Evolutionary conservation across 2,113 vertebrate genomes (phyloP), one percentile per base, ranked within the genome.

Genomic region (Nannospalax galili): DNA sequence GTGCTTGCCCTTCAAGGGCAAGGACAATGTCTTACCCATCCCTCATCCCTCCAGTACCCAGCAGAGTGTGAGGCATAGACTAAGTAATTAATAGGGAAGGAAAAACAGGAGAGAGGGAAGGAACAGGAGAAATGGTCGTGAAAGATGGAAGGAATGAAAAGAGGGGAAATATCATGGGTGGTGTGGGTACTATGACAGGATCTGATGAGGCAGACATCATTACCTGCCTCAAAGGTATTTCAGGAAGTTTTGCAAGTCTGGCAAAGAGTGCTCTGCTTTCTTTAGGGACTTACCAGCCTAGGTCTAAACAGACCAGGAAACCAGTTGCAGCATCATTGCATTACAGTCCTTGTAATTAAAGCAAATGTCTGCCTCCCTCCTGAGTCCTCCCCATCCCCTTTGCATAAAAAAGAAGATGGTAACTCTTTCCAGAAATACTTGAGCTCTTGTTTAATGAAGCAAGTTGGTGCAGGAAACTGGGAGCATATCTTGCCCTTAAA

Each of bases 1-100:
- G 88, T 58, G 69, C 95, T 92, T 94, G 88, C 82, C 95, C 91
- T 97, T 96, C 92, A 95, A 97, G 95, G 92, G 65, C 95, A 97
- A 95, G 64, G 92, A 91, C 94, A 92, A 40, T 73, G 74, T 89
- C 95, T 80, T 92, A 80, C 48, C 60, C 78, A 95, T 89, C 91
- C 87, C 87, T 97, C 96, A 96, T 93, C 73, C 82, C 82, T 96
- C 85, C 74, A 58, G 88, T 84, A 88, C 42, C 64, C 75, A 95
- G 95, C 79, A 93, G 94, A 95, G 75, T 96, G 85, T 94, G 95
- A 93, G 80, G 94, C 58, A 6, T 56, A 69, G 56, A 90, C 72
- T 72, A 92, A 70, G 64, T 92, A 88, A 96, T 96, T 78, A 92
- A 81, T 26, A 70, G 40, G 62, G 35, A 95, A 52, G 52, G 60